These are phyloP conservation scores for Neodiprion virginianus DNA, from an alignment of 1,140 invertebrate genomes.

Conservation along the genomic window DNA sequence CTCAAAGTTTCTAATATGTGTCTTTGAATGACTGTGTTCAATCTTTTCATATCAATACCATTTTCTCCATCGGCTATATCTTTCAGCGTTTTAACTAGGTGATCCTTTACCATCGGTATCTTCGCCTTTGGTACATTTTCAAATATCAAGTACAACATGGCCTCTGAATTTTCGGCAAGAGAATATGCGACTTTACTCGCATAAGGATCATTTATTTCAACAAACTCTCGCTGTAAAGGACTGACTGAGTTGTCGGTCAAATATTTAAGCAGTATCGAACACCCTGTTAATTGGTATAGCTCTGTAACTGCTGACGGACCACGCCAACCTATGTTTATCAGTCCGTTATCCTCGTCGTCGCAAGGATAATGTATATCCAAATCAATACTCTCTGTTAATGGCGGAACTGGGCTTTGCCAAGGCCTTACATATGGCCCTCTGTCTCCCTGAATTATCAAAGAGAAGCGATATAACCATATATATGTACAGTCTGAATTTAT, in stretches of 20 bases:
- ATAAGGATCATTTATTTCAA: slow-evolving; percentile 83
- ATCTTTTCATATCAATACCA: slow-evolving; percentile 77
- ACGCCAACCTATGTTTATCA: slow-evolving; percentile 82
- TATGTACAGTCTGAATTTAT: neutral
- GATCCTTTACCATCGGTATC: slow-evolving; percentile 68
- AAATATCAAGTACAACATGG: slow-evolving; percentile 75
- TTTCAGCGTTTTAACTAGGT: slow-evolving; percentile 66
- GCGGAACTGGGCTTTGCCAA: slow-evolving; percentile 77
- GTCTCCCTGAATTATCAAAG: slow-evolving; percentile 53
- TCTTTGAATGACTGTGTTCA: slow-evolving; percentile 76
- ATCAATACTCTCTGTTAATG: slow-evolving; percentile 63
- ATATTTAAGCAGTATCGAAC: slow-evolving; percentile 81
- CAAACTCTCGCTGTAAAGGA: slow-evolving; percentile 83
- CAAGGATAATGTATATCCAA: slow-evolving; percentile 74
- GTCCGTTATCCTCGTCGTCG: slow-evolving; percentile 85
- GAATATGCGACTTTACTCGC: slow-evolving; percentile 78
- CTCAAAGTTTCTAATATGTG: slow-evolving; percentile 76
- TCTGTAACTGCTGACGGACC: slow-evolving; percentile 75
- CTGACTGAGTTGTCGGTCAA: slow-evolving; percentile 84
- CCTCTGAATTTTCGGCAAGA: slow-evolving; percentile 75
- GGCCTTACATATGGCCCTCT: slow-evolving; percentile 71
- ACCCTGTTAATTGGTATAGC: slow-evolving; percentile 67
- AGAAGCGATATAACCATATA: slow-evolving; percentile 30
- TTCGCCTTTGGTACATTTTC: slow-evolving; percentile 79
- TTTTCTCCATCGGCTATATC: slow-evolving; percentile 60